Conservation (phyloP, 1,140 invertebrate genomes). For the Drosophila repletoides region DNA sequence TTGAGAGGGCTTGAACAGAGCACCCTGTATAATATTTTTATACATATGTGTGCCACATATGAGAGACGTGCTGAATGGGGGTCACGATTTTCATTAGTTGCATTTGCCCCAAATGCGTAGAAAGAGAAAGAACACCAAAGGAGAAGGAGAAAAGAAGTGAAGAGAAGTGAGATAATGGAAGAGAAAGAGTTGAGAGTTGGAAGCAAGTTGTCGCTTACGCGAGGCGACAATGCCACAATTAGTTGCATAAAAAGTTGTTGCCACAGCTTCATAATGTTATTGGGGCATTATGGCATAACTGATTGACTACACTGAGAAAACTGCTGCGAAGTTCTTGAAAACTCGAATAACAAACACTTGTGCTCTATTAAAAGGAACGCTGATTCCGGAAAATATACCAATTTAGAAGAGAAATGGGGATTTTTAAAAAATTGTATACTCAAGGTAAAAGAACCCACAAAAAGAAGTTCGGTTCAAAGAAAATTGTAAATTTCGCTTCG, state of each 20-base stretch:
- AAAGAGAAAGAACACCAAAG: background rate
- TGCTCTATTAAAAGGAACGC: too few species aligned
- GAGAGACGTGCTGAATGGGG: slow-evolving; percentile 42
- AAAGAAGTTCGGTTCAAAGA: too few species aligned
- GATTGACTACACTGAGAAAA: slow-evolving; percentile 17
- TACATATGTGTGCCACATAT: slow-evolving; percentile 14
- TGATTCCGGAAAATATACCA: too few species aligned
- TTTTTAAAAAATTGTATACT: too few species aligned
- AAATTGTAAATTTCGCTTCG: too few species aligned
- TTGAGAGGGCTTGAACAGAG: background rate
- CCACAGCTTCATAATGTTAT: slow-evolving; percentile 43
- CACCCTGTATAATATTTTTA: slow-evolving; percentile 17
- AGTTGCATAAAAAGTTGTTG: slow-evolving; percentile 63
- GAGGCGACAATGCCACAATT: slow-evolving; percentile 70
- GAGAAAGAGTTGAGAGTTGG: background rate
- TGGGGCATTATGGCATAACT: slow-evolving; percentile 55
- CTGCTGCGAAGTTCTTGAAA: too few species aligned
- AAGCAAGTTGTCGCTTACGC: background rate
- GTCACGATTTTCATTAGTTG: slow-evolving; percentile 82
- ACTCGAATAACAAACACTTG: too few species aligned
- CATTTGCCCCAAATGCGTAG: slow-evolving; percentile 48
- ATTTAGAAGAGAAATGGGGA: too few species aligned
- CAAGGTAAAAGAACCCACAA: too few species aligned
- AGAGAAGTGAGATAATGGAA: background rate
- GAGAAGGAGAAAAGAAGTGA: background rate